Evolutionary conservation across 2,797 vertebrate species (phyloP).

Genomic region (Megaceryle alcyon): DNA sequence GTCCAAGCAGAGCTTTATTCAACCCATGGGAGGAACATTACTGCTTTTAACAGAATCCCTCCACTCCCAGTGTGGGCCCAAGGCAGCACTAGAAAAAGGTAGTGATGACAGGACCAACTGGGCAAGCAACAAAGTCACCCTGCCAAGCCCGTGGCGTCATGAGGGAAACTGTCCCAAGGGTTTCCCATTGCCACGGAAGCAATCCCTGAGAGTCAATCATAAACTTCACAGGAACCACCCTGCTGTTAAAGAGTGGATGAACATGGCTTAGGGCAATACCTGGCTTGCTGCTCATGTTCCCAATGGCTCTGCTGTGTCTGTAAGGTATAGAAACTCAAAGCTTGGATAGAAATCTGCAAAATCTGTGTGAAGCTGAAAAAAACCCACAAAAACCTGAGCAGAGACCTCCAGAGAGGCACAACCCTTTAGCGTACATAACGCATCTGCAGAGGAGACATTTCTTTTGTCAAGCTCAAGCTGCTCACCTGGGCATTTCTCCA

Average conservation of each 20-base stretch:
- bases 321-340: background rate
- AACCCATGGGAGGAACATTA: background rate
- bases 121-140: background rate
- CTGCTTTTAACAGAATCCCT: background rate
- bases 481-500: rapidly evolving
- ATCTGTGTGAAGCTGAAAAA: background rate
- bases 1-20: background rate
- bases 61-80: background rate
- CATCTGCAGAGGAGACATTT: background rate
- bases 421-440: background rate
- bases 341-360: background rate
- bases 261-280: background rate
- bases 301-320: background rate
- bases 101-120: background rate
- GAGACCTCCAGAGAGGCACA: background rate
- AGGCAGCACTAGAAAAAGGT: rapidly evolving
- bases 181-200: background rate
- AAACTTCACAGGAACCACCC: background rate
- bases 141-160: rapidly evolving
- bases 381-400: background rate
- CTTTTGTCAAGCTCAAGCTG: background rate
- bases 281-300: background rate
- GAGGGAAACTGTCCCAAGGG: background rate
- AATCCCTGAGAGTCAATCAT: rapidly evolving
- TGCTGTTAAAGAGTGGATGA: background rate